A percentile compares a stretch with the other conserved stretches of the same genome.
Evolutionary conservation across 1,140 invertebrate genomes (phyloP).

Genomic region (Campoletis sonorensis): DNA sequence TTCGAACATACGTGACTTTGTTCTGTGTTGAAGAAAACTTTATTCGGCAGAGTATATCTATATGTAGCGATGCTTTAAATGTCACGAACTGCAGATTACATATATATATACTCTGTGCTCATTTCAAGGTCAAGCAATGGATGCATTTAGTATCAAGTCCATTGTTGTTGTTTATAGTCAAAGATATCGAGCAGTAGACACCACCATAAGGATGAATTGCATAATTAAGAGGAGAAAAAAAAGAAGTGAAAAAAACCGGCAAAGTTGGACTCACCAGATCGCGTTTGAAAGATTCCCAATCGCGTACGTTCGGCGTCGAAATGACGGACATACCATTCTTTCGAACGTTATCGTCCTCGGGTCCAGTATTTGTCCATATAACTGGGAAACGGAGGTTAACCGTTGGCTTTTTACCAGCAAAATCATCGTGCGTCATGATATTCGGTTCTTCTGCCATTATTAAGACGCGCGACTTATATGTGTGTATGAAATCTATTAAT

Average conservation of each 20-base stretch:
- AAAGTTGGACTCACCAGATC: not conserved
- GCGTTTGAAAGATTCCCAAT: conserved; percentile 15
- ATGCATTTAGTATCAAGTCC: too few species aligned
- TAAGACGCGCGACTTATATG: not conserved
- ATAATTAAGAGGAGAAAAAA: too few species aligned
- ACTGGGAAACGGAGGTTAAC: conserved; percentile 2
- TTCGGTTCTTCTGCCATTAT: conserved; percentile 4
- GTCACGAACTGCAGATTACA: too few species aligned
- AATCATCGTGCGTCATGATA: conserved; percentile 17
- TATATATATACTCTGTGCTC: too few species aligned
- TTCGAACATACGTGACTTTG: too few species aligned
- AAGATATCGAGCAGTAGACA: too few species aligned
- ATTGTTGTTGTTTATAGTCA: too few species aligned
- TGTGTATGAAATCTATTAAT: conserved; percentile 8
- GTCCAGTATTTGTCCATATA: not conserved
- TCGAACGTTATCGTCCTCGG: not conserved
- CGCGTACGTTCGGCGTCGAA: not conserved
- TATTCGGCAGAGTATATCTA: too few species aligned
- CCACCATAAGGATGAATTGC: too few species aligned
- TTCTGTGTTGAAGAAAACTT: too few species aligned
- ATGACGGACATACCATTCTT: not conserved
- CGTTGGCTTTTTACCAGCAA: conserved; percentile 20
- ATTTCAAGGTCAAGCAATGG: too few species aligned
- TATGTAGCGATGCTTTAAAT: too few species aligned
- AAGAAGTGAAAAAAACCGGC: not conserved